Conservation (phyloP, 2,888 invertebrate species). For the Sesia apiformis region DNA sequence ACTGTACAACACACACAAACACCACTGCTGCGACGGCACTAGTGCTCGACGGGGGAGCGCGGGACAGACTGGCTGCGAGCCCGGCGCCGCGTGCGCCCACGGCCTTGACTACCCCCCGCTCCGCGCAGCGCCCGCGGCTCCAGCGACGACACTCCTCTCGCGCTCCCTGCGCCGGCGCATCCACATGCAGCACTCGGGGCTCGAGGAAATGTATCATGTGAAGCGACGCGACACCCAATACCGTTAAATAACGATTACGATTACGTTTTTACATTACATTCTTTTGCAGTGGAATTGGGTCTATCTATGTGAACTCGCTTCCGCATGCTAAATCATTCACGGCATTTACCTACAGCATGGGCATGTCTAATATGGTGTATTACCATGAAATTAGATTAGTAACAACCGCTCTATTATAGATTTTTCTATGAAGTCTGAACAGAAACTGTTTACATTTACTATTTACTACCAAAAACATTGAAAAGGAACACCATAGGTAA, state of each 20-base stretch:
- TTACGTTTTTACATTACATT: neutral
- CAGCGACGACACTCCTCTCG: neutral
- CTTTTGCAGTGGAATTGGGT: neutral
- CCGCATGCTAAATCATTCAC: no score
- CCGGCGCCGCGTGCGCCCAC: conserved; percentile 40
- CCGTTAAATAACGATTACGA: neutral
- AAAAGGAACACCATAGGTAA: no score
- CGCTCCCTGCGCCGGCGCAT: conserved; percentile 6
- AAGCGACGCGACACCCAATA: neutral
- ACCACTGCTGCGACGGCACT: conserved; percentile 12
- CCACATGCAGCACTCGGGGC: neutral
- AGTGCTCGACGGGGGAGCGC: conserved; percentile 2
- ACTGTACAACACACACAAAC: conserved; percentile 36
- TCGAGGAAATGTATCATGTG: no score
- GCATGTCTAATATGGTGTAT: no score
- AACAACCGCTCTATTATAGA: no score
- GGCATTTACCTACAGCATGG: no score
- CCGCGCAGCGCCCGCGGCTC: neutral
- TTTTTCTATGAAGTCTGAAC: no score
- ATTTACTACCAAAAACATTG: no score
- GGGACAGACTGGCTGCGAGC: conserved; percentile 6
- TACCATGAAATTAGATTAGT: no score
- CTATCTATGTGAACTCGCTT: no score
- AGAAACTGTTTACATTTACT: no score
- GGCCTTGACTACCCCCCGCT: conserved; percentile 31